Base-by-base conservation (phyloP, 92 coral and sea anemone species). In the Porites rus region DNA sequence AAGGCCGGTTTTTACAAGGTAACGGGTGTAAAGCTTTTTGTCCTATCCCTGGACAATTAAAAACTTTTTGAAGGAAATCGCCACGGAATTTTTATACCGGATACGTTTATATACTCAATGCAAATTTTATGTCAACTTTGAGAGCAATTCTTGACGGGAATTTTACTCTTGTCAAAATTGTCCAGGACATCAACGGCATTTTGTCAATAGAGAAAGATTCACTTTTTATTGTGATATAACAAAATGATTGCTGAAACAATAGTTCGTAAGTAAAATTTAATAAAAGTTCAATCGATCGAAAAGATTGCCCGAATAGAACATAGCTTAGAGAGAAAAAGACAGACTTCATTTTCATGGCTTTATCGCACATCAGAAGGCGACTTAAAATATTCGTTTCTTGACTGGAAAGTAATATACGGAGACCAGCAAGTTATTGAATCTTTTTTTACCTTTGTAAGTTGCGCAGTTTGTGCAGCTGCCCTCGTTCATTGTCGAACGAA, bases 381-480 rank as follows among this genome's bases (percentile, higher is more conserved):
- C 28, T 74, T 31, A 61, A 64, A 52, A 38, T 62, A 62, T n/a
- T 10, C 38, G 10, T 46, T 63, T 63, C 10, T 38, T 0, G 65
- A 50, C 72, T 78, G 38, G 68, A 59, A 60, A 21, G 75, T 66
- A 80, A 21, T 67, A 80, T 80, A 74, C 66, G 71, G 75, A 54
- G 53, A 67, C 51, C 24, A 65, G 12, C 19, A 51, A 10, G 83
- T 79, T 64, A 43, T 78, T 64, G 46, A 64, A 21, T 46, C 20
- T 66, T 68, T 58, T 54, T 56, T 51, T 4, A 53, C 66, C 54
- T 68, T 67, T 69, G 75, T 12, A 80, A 28, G 21, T 46, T 65
- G 76, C 76, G 76, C 28, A 76, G 76, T 80, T 80, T 80, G 10
- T 11, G 31, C 85, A 68, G 85, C 66, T 80, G 85, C 18, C 18